Conservation (phyloP, 2,113 vertebrate genomes). For the Eublepharis macularius region DNA sequence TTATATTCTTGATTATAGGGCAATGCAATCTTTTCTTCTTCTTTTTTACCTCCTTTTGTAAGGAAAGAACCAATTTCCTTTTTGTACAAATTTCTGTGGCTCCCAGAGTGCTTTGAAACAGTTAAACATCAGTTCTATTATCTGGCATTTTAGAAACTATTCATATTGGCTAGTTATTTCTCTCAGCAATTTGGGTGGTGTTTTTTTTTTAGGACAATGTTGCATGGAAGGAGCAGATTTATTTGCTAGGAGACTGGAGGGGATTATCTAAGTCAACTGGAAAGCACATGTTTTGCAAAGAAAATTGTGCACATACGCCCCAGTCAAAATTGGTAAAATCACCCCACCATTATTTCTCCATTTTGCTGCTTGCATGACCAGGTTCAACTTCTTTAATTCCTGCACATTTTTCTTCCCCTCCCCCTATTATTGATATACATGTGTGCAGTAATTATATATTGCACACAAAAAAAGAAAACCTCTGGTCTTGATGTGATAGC, state of each 20-base stretch:
- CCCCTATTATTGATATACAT: too few species aligned
- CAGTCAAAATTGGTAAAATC: too few species aligned
- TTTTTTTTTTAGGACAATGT: constrained; percentile 24
- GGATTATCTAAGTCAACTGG: not conserved
- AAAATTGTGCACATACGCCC: too few species aligned
- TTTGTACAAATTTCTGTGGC: constrained; percentile 26
- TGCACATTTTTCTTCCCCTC: too few species aligned
- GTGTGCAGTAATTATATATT: too few species aligned
- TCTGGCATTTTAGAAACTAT: constrained; percentile 24
- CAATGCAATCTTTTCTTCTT: constrained; percentile 32
- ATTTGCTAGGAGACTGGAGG: constrained; percentile 5
- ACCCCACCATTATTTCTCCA: too few species aligned
- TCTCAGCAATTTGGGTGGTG: constrained; percentile 17
- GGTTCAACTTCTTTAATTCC: too few species aligned
- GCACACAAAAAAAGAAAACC: too few species aligned
- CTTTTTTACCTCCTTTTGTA: not conserved
- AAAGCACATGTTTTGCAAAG: not conserved
- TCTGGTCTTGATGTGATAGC: too few species aligned
- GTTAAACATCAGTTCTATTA: constrained; percentile 39
- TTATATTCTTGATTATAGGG: constrained; percentile 51
- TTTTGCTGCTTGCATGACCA: too few species aligned
- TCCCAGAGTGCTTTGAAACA: not conserved
- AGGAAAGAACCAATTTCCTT: constrained; percentile 42
- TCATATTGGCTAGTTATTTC: constrained; percentile 46
- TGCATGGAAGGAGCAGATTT: constrained; percentile 32